A percentile compares a stretch with the other conserved stretches of the same genome.
phyloP scores from a whole-genome alignment of 2,113 vertebrate species.

The Scatophagus argus region DNA sequence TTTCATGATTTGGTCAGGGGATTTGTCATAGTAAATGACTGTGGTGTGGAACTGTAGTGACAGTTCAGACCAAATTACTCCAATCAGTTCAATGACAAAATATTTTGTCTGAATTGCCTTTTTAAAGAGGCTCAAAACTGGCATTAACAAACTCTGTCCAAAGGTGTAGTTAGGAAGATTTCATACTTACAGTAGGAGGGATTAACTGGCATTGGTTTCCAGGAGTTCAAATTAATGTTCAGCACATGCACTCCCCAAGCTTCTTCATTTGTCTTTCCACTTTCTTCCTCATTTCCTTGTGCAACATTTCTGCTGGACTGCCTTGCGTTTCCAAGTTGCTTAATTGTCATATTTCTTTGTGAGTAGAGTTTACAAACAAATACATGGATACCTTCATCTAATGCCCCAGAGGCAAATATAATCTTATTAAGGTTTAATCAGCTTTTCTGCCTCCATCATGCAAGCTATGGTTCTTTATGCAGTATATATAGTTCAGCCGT shows the following conservation, averaged over 20 bases:
- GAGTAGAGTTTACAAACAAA: conserved; percentile 35
- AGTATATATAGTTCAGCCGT: conserved; percentile 21
- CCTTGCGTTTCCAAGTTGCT: conserved; percentile 34
- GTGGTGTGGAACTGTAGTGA: not conserved
- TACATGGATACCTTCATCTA: conserved; percentile 27
- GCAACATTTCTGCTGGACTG: conserved; percentile 38
- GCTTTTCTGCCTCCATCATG: conserved; percentile 56
- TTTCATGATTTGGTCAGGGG: not conserved
- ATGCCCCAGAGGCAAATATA: conserved; percentile 34
- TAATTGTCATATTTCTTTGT: conserved; percentile 50
- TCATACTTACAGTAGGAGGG: conserved; percentile 46
- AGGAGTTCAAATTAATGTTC: conserved; percentile 55
- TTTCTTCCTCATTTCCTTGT: conserved; percentile 24
- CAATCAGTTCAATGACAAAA: not conserved
- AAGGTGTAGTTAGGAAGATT: conserved; percentile 31
- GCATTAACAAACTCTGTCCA: conserved; percentile 23
- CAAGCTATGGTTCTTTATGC: not conserved
- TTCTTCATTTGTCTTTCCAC: conserved; percentile 33
- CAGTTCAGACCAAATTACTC: not conserved
- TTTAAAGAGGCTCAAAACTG: not conserved
- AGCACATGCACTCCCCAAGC: conserved; percentile 27
- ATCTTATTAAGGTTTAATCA: conserved; percentile 63
- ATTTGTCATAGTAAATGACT: not conserved
- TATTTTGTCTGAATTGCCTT: not conserved
- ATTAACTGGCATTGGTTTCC: conserved; percentile 56